Base-by-base conservation (phyloP, 2,113 vertebrate species). In the Muscicapa adusta region DNA sequence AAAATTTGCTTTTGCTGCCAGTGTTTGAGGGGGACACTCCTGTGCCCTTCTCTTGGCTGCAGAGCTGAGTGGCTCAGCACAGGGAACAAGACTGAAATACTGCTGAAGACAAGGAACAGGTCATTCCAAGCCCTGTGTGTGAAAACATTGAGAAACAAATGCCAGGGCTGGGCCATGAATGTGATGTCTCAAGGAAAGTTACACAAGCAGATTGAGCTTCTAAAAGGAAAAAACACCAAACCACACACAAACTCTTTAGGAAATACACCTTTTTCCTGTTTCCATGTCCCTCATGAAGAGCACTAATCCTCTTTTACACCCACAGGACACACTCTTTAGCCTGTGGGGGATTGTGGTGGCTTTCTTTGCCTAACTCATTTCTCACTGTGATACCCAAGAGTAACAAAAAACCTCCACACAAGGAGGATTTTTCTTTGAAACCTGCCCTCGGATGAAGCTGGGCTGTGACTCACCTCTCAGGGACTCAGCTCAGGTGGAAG, bases 391-490 rank as follows among this genome's bases (percentile, higher is more conserved):
- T 80, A 29, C 33, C n/a, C 25, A 13, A 79, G 58, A 61, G 71
- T n/a, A 26, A 71, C 10, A 61, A 47, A 73, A 63, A 48, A 2
- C 33, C 48, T 16, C 20, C 77, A 68, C n/a, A 78, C 29, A 84
- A 78, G 60, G 50, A 51, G 43, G 60, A 70, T 19, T 58, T 79
- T 58, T 81, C 84, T 63, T 31, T 72, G 12, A 76, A 89, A 67
- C 18, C 36, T 79, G 38, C 66, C 89, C 54, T 85, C 33, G 58
- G 89, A 81, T 87, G 77, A 91, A 91, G 62, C 54, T 7, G 33
- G 34, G 38, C 31, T 91, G 43, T 96, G 93, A 95, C 40, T 93
- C 91, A 95, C 40, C 42, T 17, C 43, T 74, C 36, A 86, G 40
- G 38, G 26, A 91, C 43, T 29, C 23, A 56, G 73, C 14, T 75